Evolutionary conservation across 2,113 vertebrate species (phyloP).

Genomic region (Centropus bengalensis): DNA sequence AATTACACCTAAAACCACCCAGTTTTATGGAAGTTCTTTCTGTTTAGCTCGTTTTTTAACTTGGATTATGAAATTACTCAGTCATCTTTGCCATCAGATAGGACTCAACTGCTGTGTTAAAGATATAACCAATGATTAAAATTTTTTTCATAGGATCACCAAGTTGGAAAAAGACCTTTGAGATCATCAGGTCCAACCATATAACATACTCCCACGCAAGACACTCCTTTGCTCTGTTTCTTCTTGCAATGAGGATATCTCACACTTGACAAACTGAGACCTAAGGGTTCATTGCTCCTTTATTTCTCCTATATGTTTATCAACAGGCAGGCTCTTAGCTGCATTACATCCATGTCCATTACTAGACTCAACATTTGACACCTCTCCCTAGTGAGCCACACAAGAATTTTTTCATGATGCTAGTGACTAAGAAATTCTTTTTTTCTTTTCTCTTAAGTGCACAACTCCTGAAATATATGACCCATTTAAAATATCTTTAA

Average conservation of each 20-base stretch:
- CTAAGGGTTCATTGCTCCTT: background rate
- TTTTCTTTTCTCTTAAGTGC: background rate
- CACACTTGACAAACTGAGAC: background rate
- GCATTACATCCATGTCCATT: background rate
- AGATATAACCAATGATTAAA: background rate
- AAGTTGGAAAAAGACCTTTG: no score
- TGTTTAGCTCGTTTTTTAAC: background rate
- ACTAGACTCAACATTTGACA: background rate
- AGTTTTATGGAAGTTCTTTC: background rate
- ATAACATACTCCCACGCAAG: background rate
- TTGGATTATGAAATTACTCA: slow-evolving; percentile 1
- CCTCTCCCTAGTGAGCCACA: background rate
- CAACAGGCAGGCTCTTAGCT: background rate
- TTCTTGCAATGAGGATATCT: background rate
- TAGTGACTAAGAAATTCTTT: background rate
- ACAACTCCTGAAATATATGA: background rate
- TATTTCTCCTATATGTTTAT: background rate
- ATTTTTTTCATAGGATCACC: no score
- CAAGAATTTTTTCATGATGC: background rate
- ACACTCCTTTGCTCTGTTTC: background rate
- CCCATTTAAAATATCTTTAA: background rate
- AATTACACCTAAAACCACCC: background rate
- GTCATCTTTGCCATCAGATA: background rate
- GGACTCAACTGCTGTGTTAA: background rate
- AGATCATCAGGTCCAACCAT: no score